phyloP scores from a whole-genome alignment of 2,888 invertebrate genomes.

The Creontiades dilutus region DNA sequence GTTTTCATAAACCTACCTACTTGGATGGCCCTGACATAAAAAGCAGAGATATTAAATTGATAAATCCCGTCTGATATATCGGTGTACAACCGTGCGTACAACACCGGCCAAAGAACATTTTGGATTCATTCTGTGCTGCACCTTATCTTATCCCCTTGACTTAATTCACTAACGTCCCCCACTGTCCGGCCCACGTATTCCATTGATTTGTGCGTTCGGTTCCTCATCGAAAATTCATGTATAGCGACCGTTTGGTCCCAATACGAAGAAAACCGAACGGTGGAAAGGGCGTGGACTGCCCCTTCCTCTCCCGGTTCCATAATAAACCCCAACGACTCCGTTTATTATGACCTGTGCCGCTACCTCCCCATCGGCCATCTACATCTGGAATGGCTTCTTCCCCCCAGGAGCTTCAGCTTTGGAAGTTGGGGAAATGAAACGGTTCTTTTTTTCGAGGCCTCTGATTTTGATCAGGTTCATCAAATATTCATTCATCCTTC shows the following conservation, averaged over 20 bases:
- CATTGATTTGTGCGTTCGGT: background rate
- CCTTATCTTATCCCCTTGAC: background rate
- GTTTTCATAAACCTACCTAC: no score
- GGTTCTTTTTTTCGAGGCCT: conserved; percentile 25
- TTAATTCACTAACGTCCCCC: background rate
- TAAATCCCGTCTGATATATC: no score
- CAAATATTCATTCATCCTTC: conserved; percentile 43
- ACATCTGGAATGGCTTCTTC: conserved; percentile 36
- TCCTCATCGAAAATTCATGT: background rate
- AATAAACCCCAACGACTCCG: conserved; percentile 49
- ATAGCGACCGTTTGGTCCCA: conserved; percentile 18
- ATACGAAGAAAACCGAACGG: conserved; percentile 13
- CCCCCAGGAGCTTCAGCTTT: conserved; percentile 16
- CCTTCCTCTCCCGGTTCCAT: background rate
- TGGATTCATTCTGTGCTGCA: background rate
- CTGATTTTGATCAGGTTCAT: conserved; percentile 50
- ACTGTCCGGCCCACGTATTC: background rate
- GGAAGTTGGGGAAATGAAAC: conserved; percentile 48
- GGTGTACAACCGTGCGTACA: no score
- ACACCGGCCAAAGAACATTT: no score
- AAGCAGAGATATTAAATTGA: no score
- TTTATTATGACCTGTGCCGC: conserved; percentile 52
- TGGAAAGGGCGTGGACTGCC: conserved; percentile 22
- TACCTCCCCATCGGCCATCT: conserved; percentile 39
- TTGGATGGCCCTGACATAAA: no score